These are phyloP conservation scores for Aegotheles bennettii DNA, from an alignment of 2,113 vertebrate species.

Conservation along the genomic window DNA sequence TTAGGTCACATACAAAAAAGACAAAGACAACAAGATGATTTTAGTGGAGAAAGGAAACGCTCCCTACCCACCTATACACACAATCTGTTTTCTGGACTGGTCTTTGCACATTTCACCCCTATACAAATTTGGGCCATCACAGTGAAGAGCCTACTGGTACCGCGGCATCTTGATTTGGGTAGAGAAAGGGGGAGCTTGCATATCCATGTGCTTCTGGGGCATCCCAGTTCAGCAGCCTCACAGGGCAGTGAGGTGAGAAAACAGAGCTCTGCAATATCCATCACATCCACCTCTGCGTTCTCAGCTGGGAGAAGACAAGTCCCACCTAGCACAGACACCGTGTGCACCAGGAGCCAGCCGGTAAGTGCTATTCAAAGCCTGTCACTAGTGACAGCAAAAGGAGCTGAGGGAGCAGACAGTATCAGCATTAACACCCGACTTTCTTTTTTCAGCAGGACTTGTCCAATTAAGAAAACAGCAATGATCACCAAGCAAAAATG, in stretches of 20 bases:
- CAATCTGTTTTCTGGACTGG: background rate
- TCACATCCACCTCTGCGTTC: background rate
- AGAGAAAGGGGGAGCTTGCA: background rate
- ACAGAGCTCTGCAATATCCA: background rate
- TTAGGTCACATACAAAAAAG: background rate
- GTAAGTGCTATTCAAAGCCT: background rate
- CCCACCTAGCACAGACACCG: background rate
- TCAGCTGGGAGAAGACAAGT: background rate
- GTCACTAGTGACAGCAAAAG: background rate
- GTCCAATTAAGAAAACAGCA: background rate
- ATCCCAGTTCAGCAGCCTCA: background rate
- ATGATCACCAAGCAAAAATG: background rate
- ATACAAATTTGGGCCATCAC: background rate
- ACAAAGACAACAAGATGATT: background rate
- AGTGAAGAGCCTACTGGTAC: background rate
- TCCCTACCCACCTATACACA: background rate
- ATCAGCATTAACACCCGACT: background rate
- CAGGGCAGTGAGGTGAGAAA: background rate
- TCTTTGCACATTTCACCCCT: background rate
- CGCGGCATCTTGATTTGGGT: background rate
- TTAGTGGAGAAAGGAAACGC: background rate
- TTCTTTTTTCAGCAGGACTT: background rate
- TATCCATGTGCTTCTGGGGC: background rate
- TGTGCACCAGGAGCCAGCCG: background rate
- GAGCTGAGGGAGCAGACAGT: background rate